Percentiles rank a stretch among this genome's conserved stretches.
These are phyloP conservation scores for Margarornis squamiger DNA, from an alignment of 2,797 vertebrate genomes.

Conservation along the genomic window DNA sequence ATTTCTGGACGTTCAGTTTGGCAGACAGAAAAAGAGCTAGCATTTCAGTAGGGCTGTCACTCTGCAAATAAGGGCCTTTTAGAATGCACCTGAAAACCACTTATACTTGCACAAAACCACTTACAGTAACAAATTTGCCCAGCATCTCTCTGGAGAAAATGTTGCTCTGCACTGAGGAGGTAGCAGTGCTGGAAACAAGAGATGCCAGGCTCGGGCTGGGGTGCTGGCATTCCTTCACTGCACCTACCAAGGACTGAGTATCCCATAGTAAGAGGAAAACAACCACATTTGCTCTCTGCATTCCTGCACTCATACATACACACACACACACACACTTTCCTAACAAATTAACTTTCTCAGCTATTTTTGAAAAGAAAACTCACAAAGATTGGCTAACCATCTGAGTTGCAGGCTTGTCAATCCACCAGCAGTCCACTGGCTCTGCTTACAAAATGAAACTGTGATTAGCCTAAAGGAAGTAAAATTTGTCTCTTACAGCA, in stretches of 20 bases:
- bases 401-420: neutral
- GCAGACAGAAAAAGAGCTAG: neutral
- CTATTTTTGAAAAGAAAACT: neutral
- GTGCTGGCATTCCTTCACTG: fast-evolving
- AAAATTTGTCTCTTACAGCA: neutral
- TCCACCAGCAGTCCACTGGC: neutral
- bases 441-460: neutral
- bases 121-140: neutral
- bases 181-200: neutral
- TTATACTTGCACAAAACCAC: neutral
- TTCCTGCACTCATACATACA: neutral
- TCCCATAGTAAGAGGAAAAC: neutral
- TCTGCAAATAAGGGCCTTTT: neutral
- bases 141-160: neutral
- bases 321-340: neutral
- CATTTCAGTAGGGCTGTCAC: neutral
- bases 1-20: neutral
- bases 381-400: neutral
- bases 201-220: neutral
- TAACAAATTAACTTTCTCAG: neutral
- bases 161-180: neutral
- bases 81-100: neutral
- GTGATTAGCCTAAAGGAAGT: neutral
- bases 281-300: neutral
- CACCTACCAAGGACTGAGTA: neutral